Conservation (phyloP, 64 coral and sea anemone species). For the Stichodactyla helianthus region DNA sequence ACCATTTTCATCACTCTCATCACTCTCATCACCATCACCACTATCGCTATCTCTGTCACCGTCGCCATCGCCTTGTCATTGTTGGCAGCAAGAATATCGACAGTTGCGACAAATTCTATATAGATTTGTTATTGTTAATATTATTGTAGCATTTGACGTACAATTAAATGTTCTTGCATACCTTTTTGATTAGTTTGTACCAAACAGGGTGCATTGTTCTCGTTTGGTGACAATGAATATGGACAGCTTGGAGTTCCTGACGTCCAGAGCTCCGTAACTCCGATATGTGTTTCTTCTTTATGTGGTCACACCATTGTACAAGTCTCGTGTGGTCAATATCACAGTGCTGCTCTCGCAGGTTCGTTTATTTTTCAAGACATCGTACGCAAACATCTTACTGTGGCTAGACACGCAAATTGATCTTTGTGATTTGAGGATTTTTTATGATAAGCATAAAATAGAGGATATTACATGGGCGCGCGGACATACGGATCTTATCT, state of each 20-base stretch:
- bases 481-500: too few species aligned
- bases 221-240: slow-evolving; percentile 91
- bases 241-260: slow-evolving; percentile 65
- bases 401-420: background rate
- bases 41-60: too few species aligned
- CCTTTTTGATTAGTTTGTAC: slow-evolving; percentile 59
- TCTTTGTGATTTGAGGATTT: background rate
- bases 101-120: too few species aligned
- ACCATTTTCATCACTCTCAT: too few species aligned
- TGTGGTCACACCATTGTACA: slow-evolving; percentile 36
- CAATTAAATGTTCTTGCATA: background rate
- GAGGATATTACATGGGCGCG: too few species aligned
- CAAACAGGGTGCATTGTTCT: slow-evolving; percentile 63
- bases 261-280: slow-evolving; percentile 9
- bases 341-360: slow-evolving; percentile 91
- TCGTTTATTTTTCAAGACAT: background rate
- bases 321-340: slow-evolving; percentile 71
- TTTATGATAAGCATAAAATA: too few species aligned
- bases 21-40: too few species aligned
- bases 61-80: too few species aligned
- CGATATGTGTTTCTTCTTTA: slow-evolving; percentile 39
- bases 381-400: background rate
- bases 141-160: too few species aligned
- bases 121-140: too few species aligned
- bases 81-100: too few species aligned